Conservation (phyloP, 2,113 vertebrate species). For the Grammomys surdaster region DNA sequence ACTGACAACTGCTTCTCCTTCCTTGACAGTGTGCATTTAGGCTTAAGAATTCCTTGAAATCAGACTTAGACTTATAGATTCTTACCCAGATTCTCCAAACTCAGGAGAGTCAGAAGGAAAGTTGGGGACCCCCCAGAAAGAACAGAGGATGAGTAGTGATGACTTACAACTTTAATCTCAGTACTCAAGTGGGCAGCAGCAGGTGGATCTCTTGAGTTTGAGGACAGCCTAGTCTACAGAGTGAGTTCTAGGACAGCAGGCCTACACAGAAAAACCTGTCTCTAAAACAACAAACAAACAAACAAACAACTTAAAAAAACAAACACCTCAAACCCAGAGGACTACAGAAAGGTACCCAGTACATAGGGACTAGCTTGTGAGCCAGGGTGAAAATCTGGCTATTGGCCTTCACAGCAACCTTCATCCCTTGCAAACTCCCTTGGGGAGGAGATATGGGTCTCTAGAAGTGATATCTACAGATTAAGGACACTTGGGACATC, state of each 20-base stretch:
- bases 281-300: background rate
- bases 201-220: background rate
- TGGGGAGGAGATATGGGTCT: background rate
- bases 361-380: background rate
- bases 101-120: background rate
- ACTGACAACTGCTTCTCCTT: background rate
- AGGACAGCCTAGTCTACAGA: background rate
- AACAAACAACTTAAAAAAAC: background rate
- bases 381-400: background rate
- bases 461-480: background rate
- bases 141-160: background rate
- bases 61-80: background rate
- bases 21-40: background rate
- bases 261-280: background rate
- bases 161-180: background rate
- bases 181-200: background rate
- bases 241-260: background rate
- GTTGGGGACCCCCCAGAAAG: background rate
- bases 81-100: background rate
- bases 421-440: background rate
- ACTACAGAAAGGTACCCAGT: background rate
- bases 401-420: background rate
- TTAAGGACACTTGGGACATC: background rate
- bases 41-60: background rate
- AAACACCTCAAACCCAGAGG: too few species aligned